A percentile compares a stretch with the other conserved stretches of the same genome.
These are phyloP conservation scores for Prietella phreatophila DNA, from an alignment of 2,113 vertebrate genomes.

Conservation along the genomic window DNA sequence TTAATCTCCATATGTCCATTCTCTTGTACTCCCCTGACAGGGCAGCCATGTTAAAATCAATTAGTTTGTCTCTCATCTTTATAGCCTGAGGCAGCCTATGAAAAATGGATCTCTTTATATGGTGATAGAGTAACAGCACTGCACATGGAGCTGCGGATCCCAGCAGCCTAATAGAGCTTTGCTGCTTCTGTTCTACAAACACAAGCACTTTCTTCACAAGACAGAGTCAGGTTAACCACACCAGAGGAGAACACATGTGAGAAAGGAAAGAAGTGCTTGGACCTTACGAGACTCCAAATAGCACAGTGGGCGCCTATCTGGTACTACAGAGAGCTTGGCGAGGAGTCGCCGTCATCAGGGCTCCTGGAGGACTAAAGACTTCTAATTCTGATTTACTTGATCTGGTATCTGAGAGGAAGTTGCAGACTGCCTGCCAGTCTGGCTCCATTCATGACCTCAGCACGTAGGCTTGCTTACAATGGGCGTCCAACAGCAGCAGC, in stretches of 20 bases:
- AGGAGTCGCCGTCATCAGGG: slow-evolving; percentile 66
- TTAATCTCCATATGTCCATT: slow-evolving; percentile 69
- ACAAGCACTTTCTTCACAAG: slow-evolving; percentile 59
- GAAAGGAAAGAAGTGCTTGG: slow-evolving; percentile 34
- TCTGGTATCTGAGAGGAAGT: slow-evolving; percentile 79
- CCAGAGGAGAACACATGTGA: slow-evolving; percentile 49
- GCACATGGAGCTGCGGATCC: slow-evolving; percentile 60
- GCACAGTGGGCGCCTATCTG: slow-evolving; percentile 40
- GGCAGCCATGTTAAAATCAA: slow-evolving; percentile 73
- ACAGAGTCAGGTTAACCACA: slow-evolving; percentile 61
- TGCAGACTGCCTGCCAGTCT: slow-evolving; percentile 78
- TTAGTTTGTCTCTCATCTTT: slow-evolving; percentile 72
- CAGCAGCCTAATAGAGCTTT: slow-evolving; percentile 65
- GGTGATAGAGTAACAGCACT: slow-evolving; percentile 67
- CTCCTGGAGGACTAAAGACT: slow-evolving; percentile 68
- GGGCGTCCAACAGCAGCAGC: slow-evolving; percentile 63
- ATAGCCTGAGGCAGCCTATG: slow-evolving; percentile 65
- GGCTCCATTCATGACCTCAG: slow-evolving; percentile 74
- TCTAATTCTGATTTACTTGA: slow-evolving; percentile 77
- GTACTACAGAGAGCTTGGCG: slow-evolving; percentile 31
- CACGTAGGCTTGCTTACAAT: slow-evolving; percentile 70
- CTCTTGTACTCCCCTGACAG: slow-evolving; percentile 63
- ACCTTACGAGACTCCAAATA: slow-evolving; percentile 43
- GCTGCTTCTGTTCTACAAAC: slow-evolving; percentile 59
- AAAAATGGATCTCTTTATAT: slow-evolving; percentile 73